These are phyloP conservation scores for Diadegma fenestrale DNA, from an alignment of 2,888 invertebrate genomes.

Conservation along the genomic window DNA sequence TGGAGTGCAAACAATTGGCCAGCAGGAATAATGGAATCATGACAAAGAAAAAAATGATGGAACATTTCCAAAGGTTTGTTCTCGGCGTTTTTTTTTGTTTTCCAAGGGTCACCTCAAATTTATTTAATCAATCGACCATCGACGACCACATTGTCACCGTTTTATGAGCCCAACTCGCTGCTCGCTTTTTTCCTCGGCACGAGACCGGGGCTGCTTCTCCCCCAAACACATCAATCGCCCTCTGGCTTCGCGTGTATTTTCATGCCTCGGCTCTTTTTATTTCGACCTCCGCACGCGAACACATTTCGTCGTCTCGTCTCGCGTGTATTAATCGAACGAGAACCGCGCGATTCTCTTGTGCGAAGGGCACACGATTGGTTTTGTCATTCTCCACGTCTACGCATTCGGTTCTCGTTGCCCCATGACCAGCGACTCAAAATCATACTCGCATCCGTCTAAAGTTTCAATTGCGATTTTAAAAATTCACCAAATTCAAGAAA, in stretches of 20 bases:
- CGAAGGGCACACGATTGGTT: conserved; percentile 8
- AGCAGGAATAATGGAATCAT: not conserved
- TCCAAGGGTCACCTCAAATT: not conserved
- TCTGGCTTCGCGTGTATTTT: not conserved
- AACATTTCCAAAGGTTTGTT: not conserved
- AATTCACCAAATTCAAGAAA: too few relatives aligned
- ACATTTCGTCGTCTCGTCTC: conserved; percentile 7
- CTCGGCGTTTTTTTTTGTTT: not conserved
- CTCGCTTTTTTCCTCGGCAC: not conserved
- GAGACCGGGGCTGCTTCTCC: not conserved
- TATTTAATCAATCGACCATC: not conserved
- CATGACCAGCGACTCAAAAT: not conserved
- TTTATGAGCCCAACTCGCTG: not conserved
- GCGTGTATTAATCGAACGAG: conserved; percentile 6
- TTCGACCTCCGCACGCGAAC: conserved; percentile 25
- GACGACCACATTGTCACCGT: not conserved
- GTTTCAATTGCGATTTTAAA: too few relatives aligned
- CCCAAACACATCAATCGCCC: not conserved
- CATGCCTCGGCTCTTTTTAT: conserved; percentile 7
- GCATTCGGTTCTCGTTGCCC: not conserved
- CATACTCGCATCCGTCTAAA: too few relatives aligned
- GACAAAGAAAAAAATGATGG: not conserved
- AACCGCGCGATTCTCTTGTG: not conserved
- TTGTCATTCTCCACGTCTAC: not conserved
- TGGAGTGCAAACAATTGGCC: too few relatives aligned